phyloP scores from a whole-genome alignment of 2,113 vertebrate species.

The Lophotis ruficrista region DNA sequence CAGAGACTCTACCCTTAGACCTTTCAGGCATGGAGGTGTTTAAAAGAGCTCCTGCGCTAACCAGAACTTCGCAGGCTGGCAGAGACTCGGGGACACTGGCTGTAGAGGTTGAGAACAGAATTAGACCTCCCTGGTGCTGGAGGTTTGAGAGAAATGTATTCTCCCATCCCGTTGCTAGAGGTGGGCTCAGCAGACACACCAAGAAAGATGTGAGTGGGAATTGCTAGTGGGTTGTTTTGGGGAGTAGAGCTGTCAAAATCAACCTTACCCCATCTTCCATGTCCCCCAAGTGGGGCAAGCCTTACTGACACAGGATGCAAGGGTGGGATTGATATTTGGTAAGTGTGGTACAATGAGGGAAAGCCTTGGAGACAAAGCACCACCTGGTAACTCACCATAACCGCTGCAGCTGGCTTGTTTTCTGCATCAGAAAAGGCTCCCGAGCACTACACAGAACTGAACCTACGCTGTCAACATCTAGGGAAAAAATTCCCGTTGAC shows the following conservation, averaged over 20 bases:
- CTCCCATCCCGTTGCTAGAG: not conserved
- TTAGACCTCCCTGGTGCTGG: not conserved
- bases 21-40: not conserved
- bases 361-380: not conserved
- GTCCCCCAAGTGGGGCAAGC: not conserved
- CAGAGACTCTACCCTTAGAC: not conserved
- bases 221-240: not conserved
- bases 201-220: not conserved
- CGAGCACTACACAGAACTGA: not conserved
- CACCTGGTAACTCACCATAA: not conserved
- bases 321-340: not conserved
- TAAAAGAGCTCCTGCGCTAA: not conserved
- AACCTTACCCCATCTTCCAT: not conserved
- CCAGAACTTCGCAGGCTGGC: not conserved
- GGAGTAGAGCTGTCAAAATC: not conserved
- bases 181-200: not conserved
- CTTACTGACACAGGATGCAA: fast-evolving
- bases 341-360: not conserved
- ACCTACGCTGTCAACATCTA: not conserved
- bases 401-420: not conserved
- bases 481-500: not conserved
- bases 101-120: not conserved
- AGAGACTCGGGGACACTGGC: not conserved
- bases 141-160: not conserved
- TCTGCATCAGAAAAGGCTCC: not conserved